Conservation (phyloP, 2,888 invertebrate genomes). For the Zaprionus obscuricornis region DNA sequence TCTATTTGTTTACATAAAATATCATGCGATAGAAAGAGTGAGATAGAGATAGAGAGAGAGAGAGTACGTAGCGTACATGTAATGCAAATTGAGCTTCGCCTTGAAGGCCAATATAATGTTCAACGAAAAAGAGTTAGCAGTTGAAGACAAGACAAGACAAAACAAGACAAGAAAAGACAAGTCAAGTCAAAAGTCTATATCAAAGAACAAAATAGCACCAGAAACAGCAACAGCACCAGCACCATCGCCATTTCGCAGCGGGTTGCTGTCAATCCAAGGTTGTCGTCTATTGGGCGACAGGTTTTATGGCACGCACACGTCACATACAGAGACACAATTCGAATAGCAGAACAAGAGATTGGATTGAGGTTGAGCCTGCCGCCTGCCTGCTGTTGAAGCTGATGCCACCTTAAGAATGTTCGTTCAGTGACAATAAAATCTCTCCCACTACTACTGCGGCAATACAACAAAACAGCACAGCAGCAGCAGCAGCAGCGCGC, state of each 20-base stretch:
- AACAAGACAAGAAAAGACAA: slow-evolving; percentile 19
- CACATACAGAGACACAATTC: slow-evolving; percentile 22
- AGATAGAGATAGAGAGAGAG: slow-evolving; percentile 3
- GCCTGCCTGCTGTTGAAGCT: no score
- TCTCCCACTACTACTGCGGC: no score
- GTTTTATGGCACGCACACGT: slow-evolving; percentile 72
- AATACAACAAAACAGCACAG: no score
- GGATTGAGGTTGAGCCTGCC: not conserved
- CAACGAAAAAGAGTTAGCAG: no score
- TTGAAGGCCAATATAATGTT: slow-evolving; percentile 41
- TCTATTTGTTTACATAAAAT: slow-evolving; percentile 51
- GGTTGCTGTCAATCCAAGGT: slow-evolving; percentile 50
- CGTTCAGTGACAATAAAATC: no score
- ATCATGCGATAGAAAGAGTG: slow-evolving; percentile 19
- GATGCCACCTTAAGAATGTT: no score
- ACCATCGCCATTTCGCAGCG: not conserved
- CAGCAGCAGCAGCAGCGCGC: no score
- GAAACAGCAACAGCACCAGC: not conserved
- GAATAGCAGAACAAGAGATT: not conserved
- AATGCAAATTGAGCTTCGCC: slow-evolving; percentile 71
- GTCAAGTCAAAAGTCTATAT: slow-evolving; percentile 21
- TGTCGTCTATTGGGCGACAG: slow-evolving; percentile 45
- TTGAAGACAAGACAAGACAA: no score
- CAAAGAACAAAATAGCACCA: not conserved
- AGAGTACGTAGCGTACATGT: slow-evolving; percentile 63